Base-by-base conservation (phyloP, 2,888 invertebrate genomes). In the Nipponacmea schrenckii region DNA sequence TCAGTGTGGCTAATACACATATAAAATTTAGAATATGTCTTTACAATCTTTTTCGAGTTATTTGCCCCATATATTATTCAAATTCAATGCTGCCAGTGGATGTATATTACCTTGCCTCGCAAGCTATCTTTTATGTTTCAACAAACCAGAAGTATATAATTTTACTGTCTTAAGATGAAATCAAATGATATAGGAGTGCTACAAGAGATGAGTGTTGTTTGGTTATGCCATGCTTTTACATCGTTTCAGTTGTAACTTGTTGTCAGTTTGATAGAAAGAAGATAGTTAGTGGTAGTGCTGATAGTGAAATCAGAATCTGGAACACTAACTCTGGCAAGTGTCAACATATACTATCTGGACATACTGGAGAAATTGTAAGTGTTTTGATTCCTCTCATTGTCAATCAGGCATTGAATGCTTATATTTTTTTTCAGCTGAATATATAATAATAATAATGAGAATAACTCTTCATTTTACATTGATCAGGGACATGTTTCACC, bases 241-340 rank as follows among this genome's bases (percentile, higher is more conserved):
- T 64, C 64, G 0, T 75, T 80, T 5, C 74, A 86, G 86, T 83
- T 65, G 80, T 86, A 24, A 84, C 74, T 17, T 84, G 85, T 67
- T 81, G 80, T 71, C 79, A 84, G 77, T 85, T 84, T 80, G 83
- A 83, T 74, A 80, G 80, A 10, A 69, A 76, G 64, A 80, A 77
- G 62, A 78, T 83, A 10, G 76, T 86, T 4, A 85, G 85, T 78
- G 86, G 85, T 20, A 84, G 85, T 77, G 83, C 78, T 14, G 85
- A 86, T 66, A 76, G 79, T 63, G 81, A 82, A 62, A 69, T 84
- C 17, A 74, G 83, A 48, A 80, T 86, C 26, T 86, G 86, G 85
- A 73, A 71, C 2, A 71, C 79, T 20, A 64, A 73, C 8, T 76
- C 81, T n/a, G 84, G 82, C 2, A 71, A 75, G 50, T 84, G 84